Base-by-base conservation (phyloP, 1,140 invertebrate genomes). In the Hermetia illucens region DNA sequence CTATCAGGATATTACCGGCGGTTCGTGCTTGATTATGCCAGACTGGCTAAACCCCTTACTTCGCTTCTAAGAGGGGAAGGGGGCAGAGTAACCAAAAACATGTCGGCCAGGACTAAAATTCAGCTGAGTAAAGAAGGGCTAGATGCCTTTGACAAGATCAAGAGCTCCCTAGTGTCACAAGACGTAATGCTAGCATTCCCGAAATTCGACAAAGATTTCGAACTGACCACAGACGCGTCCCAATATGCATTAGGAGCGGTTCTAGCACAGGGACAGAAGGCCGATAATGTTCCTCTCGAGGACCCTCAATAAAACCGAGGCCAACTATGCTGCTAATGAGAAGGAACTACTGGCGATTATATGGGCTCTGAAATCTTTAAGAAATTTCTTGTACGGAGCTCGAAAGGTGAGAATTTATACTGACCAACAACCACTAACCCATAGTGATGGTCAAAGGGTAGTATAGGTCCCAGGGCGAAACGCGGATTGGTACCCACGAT, bases 311-410 rank as follows among this genome's bases (percentile, higher is more conserved):
- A 34, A 43, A 15, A 31, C 43, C n/a, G 48, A 57, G 44, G 39
- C 40, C 22, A 39, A 43, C n/a, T 55, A 52, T 35, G 39, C 50
- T 2, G 30, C 38, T 18, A 50, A 65, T 29, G 63, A 66, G 40
- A 65, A 66, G 44, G 69, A 72, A 48, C 52, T 58, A 27, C 38
- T 72, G 44, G 38, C 38, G 41, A 47, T 59, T 16, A 24, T 48
- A 18, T 53, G 38, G 42, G 44, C 44, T 2, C 47, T 64, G 2
- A 49, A 63, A 41, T 47, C 62, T 30, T 66, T 68, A 36, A 30
- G 58, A 40, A 52, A 51, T 22, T 63, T 61, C 43, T 20, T 63
- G 3, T 59, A 48, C 24, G 58, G 59, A 10, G n/a, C 24, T 4
- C 32, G 35, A 20, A 47, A 47, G 42, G 62, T 64, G 19, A 48